These are phyloP conservation scores for Gari tellinella DNA, from an alignment of 2,888 invertebrate species.

Conservation along the genomic window DNA sequence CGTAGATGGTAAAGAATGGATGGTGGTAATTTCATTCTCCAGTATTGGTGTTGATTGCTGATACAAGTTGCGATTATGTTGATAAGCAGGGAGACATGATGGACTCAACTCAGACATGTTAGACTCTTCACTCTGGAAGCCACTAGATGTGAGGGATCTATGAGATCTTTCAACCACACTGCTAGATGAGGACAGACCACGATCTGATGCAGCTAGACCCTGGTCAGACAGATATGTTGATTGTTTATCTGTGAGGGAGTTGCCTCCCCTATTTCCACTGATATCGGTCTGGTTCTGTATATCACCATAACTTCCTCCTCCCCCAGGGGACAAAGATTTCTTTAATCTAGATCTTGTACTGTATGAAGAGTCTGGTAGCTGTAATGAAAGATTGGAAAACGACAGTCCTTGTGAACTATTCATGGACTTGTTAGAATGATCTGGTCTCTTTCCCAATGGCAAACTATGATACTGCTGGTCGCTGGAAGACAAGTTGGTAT, in stretches of 20 bases:
- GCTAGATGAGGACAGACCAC: conserved; percentile 35
- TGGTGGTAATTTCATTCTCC: conserved; percentile 54
- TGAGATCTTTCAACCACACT: conserved; percentile 31
- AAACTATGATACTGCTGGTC: no score
- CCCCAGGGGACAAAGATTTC: no score
- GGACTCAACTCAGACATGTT: conserved; percentile 37
- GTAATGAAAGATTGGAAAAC: conserved; percentile 54
- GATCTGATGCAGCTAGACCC: conserved; percentile 47
- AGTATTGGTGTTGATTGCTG: conserved; percentile 39
- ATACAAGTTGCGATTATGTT: conserved; percentile 1
- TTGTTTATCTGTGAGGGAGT: conserved; percentile 37
- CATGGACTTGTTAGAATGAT: background rate
- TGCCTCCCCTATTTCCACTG: conserved; percentile 18
- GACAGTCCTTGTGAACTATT: conserved; percentile 32
- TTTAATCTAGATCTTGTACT: no score
- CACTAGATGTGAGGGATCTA: conserved; percentile 54
- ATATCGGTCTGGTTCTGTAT: no score
- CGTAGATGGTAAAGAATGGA: conserved; percentile 18
- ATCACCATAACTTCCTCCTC: no score
- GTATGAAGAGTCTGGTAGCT: conserved; percentile 35
- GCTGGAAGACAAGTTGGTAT: no score
- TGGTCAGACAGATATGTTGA: conserved; percentile 50
- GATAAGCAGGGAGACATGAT: conserved; percentile 14
- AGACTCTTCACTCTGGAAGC: conserved; percentile 60
- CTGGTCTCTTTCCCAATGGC: background rate